Evolutionary conservation across 2,113 vertebrate genomes (phyloP).

Genomic region (Indicator maculatus): DNA sequence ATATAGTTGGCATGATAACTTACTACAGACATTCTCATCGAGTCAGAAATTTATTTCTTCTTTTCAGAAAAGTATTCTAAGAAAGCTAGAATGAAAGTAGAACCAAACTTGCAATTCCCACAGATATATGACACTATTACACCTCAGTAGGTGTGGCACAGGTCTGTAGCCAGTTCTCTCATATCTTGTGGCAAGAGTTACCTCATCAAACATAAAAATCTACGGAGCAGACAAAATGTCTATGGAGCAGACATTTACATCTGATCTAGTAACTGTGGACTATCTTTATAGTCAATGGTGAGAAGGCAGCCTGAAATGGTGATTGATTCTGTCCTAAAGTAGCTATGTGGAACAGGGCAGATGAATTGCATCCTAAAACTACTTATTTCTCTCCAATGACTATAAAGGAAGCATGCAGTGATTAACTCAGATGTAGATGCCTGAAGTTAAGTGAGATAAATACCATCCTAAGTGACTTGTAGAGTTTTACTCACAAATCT

Average conservation of each 20-base stretch:
- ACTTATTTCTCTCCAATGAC: slow-evolving; percentile 49
- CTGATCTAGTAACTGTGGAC: not conserved
- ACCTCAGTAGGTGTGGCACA: not conserved
- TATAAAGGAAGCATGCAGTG: slow-evolving; percentile 15
- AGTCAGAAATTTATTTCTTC: not conserved
- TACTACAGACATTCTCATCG: not conserved
- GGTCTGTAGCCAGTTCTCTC: not conserved
- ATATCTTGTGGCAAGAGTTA: not conserved
- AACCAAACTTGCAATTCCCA: not conserved
- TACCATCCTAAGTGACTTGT: slow-evolving; percentile 12
- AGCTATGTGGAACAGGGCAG: slow-evolving; percentile 6
- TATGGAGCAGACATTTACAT: not conserved
- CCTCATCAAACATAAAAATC: not conserved
- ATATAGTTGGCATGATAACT: not conserved
- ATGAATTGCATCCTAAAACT: slow-evolving; percentile 38
- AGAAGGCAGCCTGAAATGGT: slow-evolving; percentile 1
- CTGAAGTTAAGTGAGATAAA: slow-evolving; percentile 62
- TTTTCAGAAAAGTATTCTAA: not conserved
- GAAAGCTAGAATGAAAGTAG: not conserved
- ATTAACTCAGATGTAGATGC: slow-evolving; percentile 7
- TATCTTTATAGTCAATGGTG: not conserved
- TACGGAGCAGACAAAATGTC: not conserved
- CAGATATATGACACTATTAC: not conserved
- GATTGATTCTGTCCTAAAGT: slow-evolving; percentile 49
- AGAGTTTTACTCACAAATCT: slow-evolving; percentile 7